Evolutionary conservation across 2,797 vertebrate species (phyloP).

Genomic region (Platyrinchus mystaceus): DNA sequence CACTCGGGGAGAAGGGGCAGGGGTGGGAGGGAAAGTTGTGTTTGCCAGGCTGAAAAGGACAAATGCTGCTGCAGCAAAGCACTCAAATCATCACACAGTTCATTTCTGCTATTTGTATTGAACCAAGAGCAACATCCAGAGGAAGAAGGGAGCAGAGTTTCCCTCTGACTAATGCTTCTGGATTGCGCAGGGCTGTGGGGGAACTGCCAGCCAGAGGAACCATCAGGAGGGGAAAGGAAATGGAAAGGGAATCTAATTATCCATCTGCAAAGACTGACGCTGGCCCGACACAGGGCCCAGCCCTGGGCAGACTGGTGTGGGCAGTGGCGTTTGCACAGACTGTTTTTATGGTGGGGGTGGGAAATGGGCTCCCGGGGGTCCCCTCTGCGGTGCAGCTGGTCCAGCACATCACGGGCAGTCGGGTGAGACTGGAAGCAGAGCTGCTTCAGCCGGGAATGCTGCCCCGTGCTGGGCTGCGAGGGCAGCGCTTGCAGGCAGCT

Average conservation of each 20-base stretch:
- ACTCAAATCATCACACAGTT: not conserved
- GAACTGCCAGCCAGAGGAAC: constrained; percentile 15
- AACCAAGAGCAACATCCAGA: constrained; percentile 2
- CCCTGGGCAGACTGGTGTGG: not conserved
- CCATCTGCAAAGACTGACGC: constrained; percentile 6
- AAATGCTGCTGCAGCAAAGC: not conserved
- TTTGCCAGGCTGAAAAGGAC: constrained; percentile 23
- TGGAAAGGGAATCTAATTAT: constrained; percentile 42
- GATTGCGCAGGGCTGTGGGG: not conserved
- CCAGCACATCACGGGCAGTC: accelerated
- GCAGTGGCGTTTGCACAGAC: not conserved
- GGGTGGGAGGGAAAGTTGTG: not conserved
- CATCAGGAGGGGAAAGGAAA: constrained; percentile 17
- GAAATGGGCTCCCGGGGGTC: not conserved
- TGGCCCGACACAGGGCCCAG: accelerated
- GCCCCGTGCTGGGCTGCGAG: accelerated
- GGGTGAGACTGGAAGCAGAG: not conserved
- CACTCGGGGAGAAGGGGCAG: not conserved
- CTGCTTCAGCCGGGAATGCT: accelerated
- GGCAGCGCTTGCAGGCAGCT: not conserved
- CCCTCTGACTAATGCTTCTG: constrained; percentile 30
- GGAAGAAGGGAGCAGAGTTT: constrained; percentile 20
- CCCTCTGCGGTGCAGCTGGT: not conserved
- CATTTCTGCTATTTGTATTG: constrained; percentile 1
- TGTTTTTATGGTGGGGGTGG: not conserved